phyloP scores from a whole-genome alignment of 2,113 vertebrate genomes.

The Platanista minor region DNA sequence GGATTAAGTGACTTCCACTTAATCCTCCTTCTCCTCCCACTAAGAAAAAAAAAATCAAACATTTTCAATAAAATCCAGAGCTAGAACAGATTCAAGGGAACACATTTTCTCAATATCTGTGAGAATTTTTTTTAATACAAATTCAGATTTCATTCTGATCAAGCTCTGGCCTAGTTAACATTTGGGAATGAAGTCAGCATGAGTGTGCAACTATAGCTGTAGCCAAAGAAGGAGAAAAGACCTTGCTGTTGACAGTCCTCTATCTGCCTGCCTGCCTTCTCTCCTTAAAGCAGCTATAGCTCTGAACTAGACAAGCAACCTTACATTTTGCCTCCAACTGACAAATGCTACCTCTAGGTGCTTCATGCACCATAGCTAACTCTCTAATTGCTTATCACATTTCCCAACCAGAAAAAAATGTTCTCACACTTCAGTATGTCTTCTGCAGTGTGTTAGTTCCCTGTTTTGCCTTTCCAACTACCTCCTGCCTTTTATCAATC shows the following conservation, averaged over 20 bases:
- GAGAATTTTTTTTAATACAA: neutral
- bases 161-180: neutral
- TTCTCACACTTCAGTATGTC: neutral
- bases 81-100: neutral
- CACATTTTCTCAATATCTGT: neutral
- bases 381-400: neutral
- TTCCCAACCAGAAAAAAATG: neutral
- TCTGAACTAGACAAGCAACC: neutral
- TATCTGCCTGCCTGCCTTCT: neutral
- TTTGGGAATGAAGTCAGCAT: conserved; percentile 6
- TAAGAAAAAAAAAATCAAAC: neutral
- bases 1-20: neutral
- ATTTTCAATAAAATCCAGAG: neutral
- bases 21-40: neutral
- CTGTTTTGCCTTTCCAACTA: neutral
- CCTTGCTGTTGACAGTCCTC: neutral
- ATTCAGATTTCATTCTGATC: neutral
- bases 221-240: neutral
- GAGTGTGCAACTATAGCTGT: neutral
- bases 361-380: neutral
- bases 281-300: neutral
- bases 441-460: neutral
- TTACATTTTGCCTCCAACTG: neutral
- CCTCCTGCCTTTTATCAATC: neutral
- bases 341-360: neutral